These are phyloP conservation scores for Amphilophus citrinellus DNA, from an alignment of 2,113 vertebrate genomes.

Conservation along the genomic window DNA sequence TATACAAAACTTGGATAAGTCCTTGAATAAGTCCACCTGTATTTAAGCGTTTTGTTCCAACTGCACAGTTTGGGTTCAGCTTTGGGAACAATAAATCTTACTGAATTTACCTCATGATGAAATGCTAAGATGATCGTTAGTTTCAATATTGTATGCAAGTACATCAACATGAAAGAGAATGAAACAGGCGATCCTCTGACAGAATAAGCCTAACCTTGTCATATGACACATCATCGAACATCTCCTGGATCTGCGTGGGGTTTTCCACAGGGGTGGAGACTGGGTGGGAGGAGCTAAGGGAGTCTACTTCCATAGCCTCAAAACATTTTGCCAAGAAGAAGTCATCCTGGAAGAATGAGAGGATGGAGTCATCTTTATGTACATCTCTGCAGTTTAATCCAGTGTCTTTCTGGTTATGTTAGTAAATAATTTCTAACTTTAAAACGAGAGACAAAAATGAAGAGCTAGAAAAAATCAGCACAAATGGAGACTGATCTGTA, in stretches of 20 bases:
- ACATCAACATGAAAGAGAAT: background rate
- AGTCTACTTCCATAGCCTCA: slow-evolving; percentile 89
- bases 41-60: background rate
- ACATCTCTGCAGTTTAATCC: background rate
- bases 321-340: slow-evolving; percentile 89
- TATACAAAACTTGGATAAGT: background rate
- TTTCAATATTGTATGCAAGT: background rate
- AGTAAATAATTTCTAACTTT: background rate
- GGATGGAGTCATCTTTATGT: background rate
- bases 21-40: background rate
- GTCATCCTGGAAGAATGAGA: slow-evolving; percentile 81
- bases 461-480: background rate
- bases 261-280: slow-evolving; percentile 89
- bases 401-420: background rate
- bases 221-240: slow-evolving; percentile 94
- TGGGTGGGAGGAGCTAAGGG: slow-evolving; percentile 90
- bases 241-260: slow-evolving; percentile 90
- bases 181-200: background rate
- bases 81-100: background rate
- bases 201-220: slow-evolving; percentile 83
- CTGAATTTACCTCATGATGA: background rate
- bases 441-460: background rate
- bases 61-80: fast-evolving
- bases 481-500: background rate
- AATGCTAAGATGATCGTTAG: background rate